These are phyloP conservation scores for Laticauda laticaudata DNA, from an alignment of 2,113 vertebrate genomes.

Conservation along the genomic window DNA sequence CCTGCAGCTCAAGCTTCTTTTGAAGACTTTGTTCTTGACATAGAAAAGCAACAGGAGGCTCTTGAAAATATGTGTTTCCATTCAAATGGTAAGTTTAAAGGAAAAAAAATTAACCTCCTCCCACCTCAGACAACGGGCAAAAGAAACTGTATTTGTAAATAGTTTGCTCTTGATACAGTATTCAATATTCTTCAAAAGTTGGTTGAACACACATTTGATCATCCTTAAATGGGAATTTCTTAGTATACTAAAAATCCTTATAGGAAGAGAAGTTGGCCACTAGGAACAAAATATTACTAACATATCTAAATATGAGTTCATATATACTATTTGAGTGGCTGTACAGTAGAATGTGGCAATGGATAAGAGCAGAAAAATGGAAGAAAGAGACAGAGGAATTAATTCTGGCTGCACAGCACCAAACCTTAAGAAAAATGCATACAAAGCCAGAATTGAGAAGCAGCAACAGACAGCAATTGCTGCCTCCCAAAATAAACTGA, in stretches of 20 bases:
- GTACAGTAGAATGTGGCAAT: neutral
- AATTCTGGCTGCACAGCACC: neutral
- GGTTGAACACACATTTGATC: neutral
- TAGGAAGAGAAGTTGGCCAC: neutral
- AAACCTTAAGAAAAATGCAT: neutral
- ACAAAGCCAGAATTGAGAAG: neutral
- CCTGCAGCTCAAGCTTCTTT: constrained; percentile 88
- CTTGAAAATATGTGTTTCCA: constrained; percentile 85
- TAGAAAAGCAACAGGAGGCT: constrained; percentile 81
- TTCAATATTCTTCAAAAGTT: neutral
- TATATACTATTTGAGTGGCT: neutral
- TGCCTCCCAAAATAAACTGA: neutral
- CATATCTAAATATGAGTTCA: neutral
- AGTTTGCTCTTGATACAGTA: neutral
- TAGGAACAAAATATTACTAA: neutral
- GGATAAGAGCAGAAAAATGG: neutral
- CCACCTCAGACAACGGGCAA: fast-evolving
- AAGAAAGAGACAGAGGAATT: neutral
- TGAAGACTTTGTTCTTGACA: constrained; percentile 88
- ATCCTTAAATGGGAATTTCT: neutral
- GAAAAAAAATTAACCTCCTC: fast-evolving
- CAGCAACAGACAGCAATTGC: neutral
- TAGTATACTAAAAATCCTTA: neutral
- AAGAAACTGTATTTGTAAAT: fast-evolving
- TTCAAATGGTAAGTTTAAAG: constrained; percentile 76